Percentiles rank a stretch among this genome's conserved stretches.
Conservation (phyloP, 2,888 invertebrate species). For the Papilio demoleus region DNA sequence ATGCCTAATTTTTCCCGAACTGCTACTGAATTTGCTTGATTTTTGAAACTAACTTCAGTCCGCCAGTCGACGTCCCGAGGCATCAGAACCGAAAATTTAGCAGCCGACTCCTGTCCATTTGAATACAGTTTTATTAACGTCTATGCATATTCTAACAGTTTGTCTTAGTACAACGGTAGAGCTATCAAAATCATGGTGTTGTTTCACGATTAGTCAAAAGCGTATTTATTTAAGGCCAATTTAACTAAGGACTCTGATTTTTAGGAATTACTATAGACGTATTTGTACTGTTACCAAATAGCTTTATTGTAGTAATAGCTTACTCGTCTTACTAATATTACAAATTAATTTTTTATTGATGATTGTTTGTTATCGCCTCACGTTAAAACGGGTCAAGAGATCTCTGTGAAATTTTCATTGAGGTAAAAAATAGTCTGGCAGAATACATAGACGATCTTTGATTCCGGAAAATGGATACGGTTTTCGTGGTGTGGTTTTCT, state of each 20-base stretch:
- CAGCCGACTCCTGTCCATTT: constrained; percentile 52
- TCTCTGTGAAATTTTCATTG: no score
- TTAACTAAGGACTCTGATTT: neutral
- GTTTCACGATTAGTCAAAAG: neutral
- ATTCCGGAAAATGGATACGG: no score
- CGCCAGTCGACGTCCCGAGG: constrained; percentile 61
- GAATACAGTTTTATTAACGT: constrained; percentile 67
- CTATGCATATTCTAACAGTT: constrained; percentile 73
- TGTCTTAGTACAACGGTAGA: constrained; percentile 56
- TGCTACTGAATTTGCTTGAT: constrained; percentile 61
- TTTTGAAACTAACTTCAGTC: constrained; percentile 72
- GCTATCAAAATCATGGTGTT: constrained; percentile 34
- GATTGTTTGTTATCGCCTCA: no score
- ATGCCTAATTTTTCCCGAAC: constrained; percentile 68
- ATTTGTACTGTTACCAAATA: neutral
- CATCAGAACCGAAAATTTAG: constrained; percentile 57
- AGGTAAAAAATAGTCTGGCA: no score
- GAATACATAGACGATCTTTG: no score
- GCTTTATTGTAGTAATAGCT: no score
- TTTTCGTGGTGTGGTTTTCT: no score
- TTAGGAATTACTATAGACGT: neutral
- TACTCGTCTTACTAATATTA: no score
- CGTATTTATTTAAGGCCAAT: neutral
- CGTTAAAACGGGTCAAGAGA: no score
- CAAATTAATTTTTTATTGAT: no score